Percentiles rank a stretch among this genome's conserved stretches.
phyloP scores from a whole-genome alignment of 1,140 invertebrate species.

The Anastatus disparis region DNA sequence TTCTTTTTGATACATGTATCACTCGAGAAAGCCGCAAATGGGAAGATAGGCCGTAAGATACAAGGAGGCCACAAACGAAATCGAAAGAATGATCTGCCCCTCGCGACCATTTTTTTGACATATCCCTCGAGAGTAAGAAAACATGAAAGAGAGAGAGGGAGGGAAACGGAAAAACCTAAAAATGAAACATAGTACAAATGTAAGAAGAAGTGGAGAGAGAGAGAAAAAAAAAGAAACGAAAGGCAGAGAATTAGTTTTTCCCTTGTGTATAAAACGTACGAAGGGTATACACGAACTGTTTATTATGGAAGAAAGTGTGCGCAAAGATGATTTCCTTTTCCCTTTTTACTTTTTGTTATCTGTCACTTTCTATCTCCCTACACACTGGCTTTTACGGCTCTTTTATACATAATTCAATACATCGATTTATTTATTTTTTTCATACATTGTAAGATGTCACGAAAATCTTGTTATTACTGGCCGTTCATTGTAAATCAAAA shows the following conservation, averaged over 20 bases:
- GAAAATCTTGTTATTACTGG: too few species aligned
- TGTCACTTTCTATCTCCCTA: not conserved
- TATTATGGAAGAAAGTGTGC: slow-evolving; percentile 35
- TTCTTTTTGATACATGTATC: too few species aligned
- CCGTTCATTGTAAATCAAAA: too few species aligned
- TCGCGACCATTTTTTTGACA: slow-evolving; percentile 21
- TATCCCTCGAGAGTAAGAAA: slow-evolving; percentile 29
- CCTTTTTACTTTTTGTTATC: slow-evolving; percentile 4
- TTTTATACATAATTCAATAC: slow-evolving; percentile 18
- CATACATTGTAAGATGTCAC: too few species aligned
- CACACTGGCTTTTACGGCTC: not conserved
- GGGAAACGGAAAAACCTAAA: slow-evolving; percentile 14
- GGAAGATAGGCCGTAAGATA: too few species aligned
- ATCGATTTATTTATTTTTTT: slow-evolving; percentile 1
- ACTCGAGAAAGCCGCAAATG: too few species aligned
- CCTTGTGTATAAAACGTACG: slow-evolving; percentile 30
- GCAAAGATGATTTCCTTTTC: slow-evolving; percentile 12
- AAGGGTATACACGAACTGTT: slow-evolving; percentile 28
- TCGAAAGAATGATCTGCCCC: slow-evolving; percentile 31
- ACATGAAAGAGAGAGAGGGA: too few species aligned
- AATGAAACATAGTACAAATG: slow-evolving; percentile 1
- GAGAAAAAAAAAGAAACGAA: not conserved
- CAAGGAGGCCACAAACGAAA: slow-evolving; percentile 26
- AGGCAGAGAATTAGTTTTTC: slow-evolving; percentile 33
- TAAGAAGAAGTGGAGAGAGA: slow-evolving; percentile 19